phyloP scores from a whole-genome alignment of 2,888 invertebrate species.

The Diogma glabrata region DNA sequence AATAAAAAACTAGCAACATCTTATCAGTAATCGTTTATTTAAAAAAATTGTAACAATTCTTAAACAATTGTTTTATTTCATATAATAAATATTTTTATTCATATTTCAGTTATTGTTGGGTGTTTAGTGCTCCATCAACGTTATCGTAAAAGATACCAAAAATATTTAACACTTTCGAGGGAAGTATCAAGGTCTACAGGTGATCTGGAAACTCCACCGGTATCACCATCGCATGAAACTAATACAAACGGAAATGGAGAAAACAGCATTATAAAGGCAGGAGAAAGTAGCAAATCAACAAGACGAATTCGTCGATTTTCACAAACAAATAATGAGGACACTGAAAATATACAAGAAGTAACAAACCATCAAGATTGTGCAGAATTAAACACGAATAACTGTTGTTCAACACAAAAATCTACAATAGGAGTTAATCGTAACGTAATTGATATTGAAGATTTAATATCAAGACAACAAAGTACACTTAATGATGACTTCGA shows the following conservation, averaged over 20 bases:
- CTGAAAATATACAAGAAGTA: slow-evolving; percentile 16
- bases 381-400: not conserved
- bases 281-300: too few species aligned
- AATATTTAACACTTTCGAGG: slow-evolving; percentile 48
- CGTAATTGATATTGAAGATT: slow-evolving; percentile 54
- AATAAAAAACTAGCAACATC: too few species aligned
- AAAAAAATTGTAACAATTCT: too few species aligned
- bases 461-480: slow-evolving; percentile 27
- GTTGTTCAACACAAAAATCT: slow-evolving; percentile 28
- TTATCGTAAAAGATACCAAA: slow-evolving; percentile 58
- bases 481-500: not conserved
- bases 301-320: slow-evolving; percentile 26
- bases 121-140: slow-evolving; percentile 75
- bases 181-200: slow-evolving; percentile 42
- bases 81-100: too few species aligned
- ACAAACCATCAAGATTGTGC: not conserved
- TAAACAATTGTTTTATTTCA: too few species aligned
- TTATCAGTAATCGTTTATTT: too few species aligned
- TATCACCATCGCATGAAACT: not conserved
- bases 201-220: slow-evolving; percentile 22
- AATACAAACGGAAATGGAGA: slow-evolving; percentile 13
- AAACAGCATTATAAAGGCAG: slow-evolving; percentile 19
- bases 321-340: slow-evolving; percentile 31
- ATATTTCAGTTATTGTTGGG: slow-evolving; percentile 55
- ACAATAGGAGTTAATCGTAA: not conserved